Evolutionary conservation across 2,888 invertebrate genomes (phyloP).

Genomic region (Lutraria lutraria): DNA sequence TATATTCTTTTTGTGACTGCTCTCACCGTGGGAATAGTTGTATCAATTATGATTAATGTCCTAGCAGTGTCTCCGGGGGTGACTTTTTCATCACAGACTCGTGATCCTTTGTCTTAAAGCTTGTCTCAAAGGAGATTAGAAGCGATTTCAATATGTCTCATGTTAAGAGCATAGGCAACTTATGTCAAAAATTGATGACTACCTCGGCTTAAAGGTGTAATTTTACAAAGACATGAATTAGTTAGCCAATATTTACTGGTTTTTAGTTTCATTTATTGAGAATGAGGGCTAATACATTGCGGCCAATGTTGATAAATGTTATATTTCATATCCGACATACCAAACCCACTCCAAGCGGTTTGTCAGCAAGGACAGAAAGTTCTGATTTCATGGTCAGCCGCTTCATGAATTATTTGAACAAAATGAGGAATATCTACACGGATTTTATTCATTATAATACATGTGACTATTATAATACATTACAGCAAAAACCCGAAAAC

Average conservation of each 20-base stretch:
- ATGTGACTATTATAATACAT: too few species aligned
- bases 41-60: slow-evolving; percentile 54
- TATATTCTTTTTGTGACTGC: slow-evolving; percentile 42
- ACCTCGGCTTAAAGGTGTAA: slow-evolving; percentile 42
- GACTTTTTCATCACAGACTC: slow-evolving; percentile 46
- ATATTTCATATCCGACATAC: too few species aligned
- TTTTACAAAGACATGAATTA: slow-evolving; percentile 47
- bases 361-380: too few species aligned
- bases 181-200: slow-evolving; percentile 53
- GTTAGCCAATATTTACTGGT: slow-evolving; percentile 33
- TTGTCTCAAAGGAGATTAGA: slow-evolving; percentile 53
- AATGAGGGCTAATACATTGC: not conserved
- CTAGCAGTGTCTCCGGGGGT: slow-evolving; percentile 45
- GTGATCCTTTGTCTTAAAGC: slow-evolving; percentile 61
- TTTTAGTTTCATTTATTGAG: slow-evolving; percentile 23
- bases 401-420: too few species aligned
- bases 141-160: slow-evolving; percentile 53
- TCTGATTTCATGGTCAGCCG: too few species aligned
- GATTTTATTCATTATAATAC: too few species aligned
- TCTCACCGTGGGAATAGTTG: slow-evolving; percentile 55
- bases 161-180: slow-evolving; percentile 52
- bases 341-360: too few species aligned
- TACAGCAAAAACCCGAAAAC: too few species aligned
- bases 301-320: too few species aligned
- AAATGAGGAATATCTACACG: too few species aligned